These are phyloP conservation scores for Megalonaias nervosa DNA, from an alignment of 1,140 invertebrate genomes.

Conservation along the genomic window DNA sequence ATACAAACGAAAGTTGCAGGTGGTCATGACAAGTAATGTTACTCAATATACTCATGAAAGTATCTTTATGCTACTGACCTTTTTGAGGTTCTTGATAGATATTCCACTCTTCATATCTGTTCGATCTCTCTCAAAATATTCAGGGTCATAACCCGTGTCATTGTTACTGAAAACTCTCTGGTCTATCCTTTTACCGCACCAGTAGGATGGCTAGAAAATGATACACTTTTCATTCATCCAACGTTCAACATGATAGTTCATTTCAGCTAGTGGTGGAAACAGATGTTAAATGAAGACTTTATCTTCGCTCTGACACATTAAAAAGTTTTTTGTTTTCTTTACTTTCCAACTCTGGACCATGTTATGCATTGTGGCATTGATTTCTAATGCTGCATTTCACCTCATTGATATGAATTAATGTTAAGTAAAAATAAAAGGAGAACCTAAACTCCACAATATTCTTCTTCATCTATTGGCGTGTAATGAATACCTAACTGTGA, in stretches of 20 bases:
- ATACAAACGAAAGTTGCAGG: no score
- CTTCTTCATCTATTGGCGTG: no score
- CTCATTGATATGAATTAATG: no score
- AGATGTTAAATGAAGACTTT: background rate
- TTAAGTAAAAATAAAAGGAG: no score
- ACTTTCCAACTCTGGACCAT: no score
- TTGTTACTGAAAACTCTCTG: background rate
- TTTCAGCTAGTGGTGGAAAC: background rate
- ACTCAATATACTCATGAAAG: background rate
- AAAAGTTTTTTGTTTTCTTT: background rate
- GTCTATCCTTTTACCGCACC: background rate
- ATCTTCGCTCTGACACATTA: background rate
- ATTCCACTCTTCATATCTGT: constrained; percentile 72
- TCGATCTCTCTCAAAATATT: constrained; percentile 75
- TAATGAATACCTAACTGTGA: no score
- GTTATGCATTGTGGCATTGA: no score
- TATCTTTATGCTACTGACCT: background rate
- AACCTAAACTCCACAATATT: no score
- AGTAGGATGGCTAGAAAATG: constrained; percentile 29
- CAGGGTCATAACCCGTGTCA: constrained; percentile 3
- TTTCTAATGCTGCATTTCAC: no score
- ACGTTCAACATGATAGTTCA: background rate
- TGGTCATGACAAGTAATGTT: no score
- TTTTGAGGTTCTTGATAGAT: constrained; percentile 40
- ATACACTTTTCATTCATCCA: no score